phyloP scores from a whole-genome alignment of 2,113 vertebrate species.

The Lampris megalopsis region DNA sequence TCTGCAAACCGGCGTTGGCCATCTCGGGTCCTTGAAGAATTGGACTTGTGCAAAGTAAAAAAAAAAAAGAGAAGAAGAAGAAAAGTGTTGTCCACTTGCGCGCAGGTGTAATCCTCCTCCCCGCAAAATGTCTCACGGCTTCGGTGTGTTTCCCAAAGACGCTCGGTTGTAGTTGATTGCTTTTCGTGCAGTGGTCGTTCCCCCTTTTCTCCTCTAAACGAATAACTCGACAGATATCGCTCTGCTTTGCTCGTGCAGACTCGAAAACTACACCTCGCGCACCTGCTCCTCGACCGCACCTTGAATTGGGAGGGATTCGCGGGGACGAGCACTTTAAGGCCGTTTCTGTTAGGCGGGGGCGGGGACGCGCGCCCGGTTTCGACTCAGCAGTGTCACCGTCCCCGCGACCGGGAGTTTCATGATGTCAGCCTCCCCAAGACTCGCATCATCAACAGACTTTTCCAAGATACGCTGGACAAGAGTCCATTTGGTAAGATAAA shows the following conservation, averaged over 20 bases:
- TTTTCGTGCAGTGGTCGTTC: neutral
- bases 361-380: constrained; percentile 79
- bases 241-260: neutral
- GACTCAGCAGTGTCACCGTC: constrained; percentile 45
- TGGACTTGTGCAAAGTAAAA: neutral
- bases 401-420: constrained; percentile 66
- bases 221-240: rapidly evolving
- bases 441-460: too few relatives aligned
- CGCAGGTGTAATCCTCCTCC: neutral
- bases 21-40: constrained; percentile 67
- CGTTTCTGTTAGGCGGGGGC: constrained; percentile 62
- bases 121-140: neutral
- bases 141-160: neutral
- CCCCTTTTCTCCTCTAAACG: neutral
- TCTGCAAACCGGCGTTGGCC: constrained; percentile 89
- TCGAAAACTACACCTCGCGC: constrained; percentile 7
- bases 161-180: neutral
- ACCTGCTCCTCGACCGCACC: constrained; percentile 79
- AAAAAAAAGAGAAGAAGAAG: neutral
- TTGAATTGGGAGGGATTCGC: constrained; percentile 52
- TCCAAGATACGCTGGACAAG: too few relatives aligned
- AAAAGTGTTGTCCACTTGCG: constrained; percentile 45
- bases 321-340: constrained; percentile 73
- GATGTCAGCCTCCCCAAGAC: constrained; percentile 49
- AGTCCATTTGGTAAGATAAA: too few relatives aligned